Conservation (phyloP, 2,888 invertebrate genomes). For the Phortica okadai region DNA sequence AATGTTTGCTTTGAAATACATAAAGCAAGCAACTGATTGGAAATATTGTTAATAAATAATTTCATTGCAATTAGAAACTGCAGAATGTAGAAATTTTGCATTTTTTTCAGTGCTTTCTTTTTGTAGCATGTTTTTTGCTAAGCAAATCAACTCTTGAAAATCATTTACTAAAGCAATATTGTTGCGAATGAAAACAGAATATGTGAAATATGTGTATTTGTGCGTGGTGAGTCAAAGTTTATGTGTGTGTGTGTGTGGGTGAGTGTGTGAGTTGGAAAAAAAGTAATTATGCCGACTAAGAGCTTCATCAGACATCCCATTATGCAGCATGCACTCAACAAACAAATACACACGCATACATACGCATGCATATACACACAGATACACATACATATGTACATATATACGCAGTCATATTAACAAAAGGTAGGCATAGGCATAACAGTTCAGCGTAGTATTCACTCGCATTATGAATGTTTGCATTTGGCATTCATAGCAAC, state of each 20-base stretch:
- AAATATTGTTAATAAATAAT: conserved; percentile 3
- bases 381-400: conserved; percentile 17
- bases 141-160: conserved; percentile 38
- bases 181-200: conserved; percentile 17
- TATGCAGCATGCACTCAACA: conserved; percentile 65
- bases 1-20: neutral
- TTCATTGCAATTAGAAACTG: conserved; percentile 20
- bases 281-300: conserved; percentile 71
- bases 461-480: conserved; percentile 62
- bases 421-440: conserved; percentile 8
- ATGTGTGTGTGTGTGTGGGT: neutral
- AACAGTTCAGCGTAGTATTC: no score
- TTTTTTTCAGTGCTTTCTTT: neutral
- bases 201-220: neutral
- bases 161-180: conserved; percentile 48
- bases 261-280: conserved; percentile 47
- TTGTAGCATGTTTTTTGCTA: neutral
- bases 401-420: neutral
- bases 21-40: neutral
- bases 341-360: conserved; percentile 39
- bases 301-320: conserved; percentile 71
- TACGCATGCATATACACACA: conserved; percentile 30
- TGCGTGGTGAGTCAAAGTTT: conserved; percentile 1
- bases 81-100: neutral
- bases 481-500: conserved; percentile 48